Evolutionary conservation across 2,113 vertebrate species (phyloP), one percentile per base, ranked within the genome.

Genomic region (Thunnus thynnus): DNA sequence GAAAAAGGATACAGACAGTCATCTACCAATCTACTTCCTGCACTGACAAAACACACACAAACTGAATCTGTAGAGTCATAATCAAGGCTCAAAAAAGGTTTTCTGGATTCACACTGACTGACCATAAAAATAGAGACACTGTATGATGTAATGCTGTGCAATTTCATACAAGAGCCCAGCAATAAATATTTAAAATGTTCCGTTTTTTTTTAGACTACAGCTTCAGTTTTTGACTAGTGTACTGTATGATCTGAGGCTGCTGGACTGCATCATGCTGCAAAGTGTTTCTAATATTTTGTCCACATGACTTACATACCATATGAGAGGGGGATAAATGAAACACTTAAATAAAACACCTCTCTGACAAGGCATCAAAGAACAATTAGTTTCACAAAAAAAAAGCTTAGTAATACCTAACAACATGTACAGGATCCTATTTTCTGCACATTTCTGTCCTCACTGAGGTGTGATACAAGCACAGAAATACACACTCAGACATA

Each of bases 391-490:
- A 22, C 22, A 22, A 22, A 22, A 22, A 22, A 22, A 41, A 7
- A 41, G 36, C 36, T 41, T 41, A 41, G 12, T 13, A 25, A 14
- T 1, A 51, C 11, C 22, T 25, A 65, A 65, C 13, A 65, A 47
- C 46, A 5, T 18, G 46, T 17, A 6, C 47, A 48, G 14, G 58
- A 30, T 16, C 17, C 30, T 20, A 30, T 62, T 41, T 9, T 56
- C 22, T 41, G 3, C 30, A 9, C 10, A 30, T 65, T 27, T 72
- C 47, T 60, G 30, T 73, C 46, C 16, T 20, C 27, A 30, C 47
- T 63, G 1, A 56, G 55, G 52, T 61, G 67, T 64, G 55, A 85
- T 16, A 64, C 48, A 72, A 54, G 78, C 14, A 30, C n/a, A 82
- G 3, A 71, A 61, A 44, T 13, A 64, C 41, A 74, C 20, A 58